Evolutionary conservation across 1,140 invertebrate species (phyloP).

Genomic region (Phocides pigmalion): DNA sequence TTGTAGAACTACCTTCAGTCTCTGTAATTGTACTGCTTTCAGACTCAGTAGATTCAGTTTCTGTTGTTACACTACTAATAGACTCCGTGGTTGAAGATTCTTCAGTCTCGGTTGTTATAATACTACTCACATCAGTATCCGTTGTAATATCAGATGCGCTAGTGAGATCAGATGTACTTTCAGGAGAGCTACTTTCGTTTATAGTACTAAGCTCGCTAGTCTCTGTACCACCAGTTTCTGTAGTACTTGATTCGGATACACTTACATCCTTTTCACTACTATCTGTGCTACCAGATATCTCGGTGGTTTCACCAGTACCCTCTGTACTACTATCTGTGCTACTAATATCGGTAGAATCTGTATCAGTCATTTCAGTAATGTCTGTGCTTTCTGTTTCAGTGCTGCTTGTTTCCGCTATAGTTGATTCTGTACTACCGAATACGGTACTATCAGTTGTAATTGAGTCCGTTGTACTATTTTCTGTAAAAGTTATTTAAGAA

Average conservation of each 20-base stretch:
- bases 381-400: conserved; percentile 21
- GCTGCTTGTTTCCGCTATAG: background rate
- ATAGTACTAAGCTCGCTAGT: conserved; percentile 6
- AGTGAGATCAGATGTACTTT: background rate
- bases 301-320: too few species aligned
- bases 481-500: background rate
- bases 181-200: too few species aligned
- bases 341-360: conserved; percentile 4
- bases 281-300: too few species aligned
- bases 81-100: background rate
- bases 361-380: conserved; percentile 24
- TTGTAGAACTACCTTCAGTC: background rate
- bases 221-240: conserved; percentile 28
- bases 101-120: background rate
- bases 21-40: background rate
- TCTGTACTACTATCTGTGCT: too few species aligned
- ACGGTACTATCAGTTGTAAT: conserved; percentile 12
- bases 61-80: background rate
- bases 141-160: too few species aligned
- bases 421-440: conserved; percentile 17
- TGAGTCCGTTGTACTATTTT: background rate
- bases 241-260: conserved; percentile 22
- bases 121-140: background rate
- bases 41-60: conserved; percentile 2
- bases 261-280: too few species aligned